Evolutionary conservation across 2,888 invertebrate genomes (phyloP), one percentile per base, ranked within the genome.

Genomic region (Amblyteles armatorius): DNA sequence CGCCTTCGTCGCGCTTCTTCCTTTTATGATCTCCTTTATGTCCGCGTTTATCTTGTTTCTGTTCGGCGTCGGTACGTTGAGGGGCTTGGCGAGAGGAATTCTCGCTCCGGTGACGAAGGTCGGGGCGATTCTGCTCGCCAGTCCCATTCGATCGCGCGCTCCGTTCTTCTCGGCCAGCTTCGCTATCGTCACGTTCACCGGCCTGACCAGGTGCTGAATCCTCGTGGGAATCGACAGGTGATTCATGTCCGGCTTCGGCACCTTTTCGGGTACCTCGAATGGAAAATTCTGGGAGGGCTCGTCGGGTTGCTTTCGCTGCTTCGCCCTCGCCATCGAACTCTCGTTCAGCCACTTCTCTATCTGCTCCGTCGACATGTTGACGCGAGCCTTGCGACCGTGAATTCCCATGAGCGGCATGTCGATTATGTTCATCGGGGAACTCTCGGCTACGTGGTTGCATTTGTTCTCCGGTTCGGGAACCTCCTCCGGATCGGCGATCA

Each of bases 361-460:
- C 92, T 96, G 96, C 89, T 96, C 96, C 52, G 95, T 96, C 0
- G 96, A 96, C 96, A 96, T 96, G 89, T 96, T 96, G 0, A 96
- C 96, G 90, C 96, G 95, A 22, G 95, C 96, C 91, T 96, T 95
- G 33, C 95, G 94, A 22, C 94, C 91, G 69, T 94, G 92, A 22
- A 93, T 93, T 0, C 94, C 90, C 69, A 91, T 86, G 6, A 89
- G 63, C 6, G 92, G 89, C 86, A 93, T 92, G 40, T 92, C 92
- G 29, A 91, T 89, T 9, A 93, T 87, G 65, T 90, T 91, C 2
- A 85, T 81, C 1, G 88, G 60, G 11, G 87, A 71, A 40, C 80
- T 79, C 44, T 89, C 88, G 16, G n/a, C 11, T 6, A 22, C 16
- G 11, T 91, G 89, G 82, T 77, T 82, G 71, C 87, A 91, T 55